Percentiles rank a stretch among this genome's conserved stretches.
Conservation (phyloP, 2,113 vertebrate species). For the Lucifuga dentata region DNA sequence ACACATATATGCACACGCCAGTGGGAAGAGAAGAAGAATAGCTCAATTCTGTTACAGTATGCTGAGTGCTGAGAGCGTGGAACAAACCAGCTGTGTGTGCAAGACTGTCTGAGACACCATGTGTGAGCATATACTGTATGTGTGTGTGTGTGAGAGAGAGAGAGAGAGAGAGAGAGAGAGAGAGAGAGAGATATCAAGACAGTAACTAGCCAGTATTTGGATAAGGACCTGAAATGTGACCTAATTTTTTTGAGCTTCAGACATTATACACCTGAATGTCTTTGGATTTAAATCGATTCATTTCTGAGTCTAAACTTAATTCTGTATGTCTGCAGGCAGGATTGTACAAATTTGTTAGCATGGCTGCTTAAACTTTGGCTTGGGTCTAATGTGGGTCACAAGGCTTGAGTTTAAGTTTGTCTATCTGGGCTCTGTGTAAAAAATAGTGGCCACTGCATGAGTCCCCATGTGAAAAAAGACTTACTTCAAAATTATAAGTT, state of each 20-base stretch:
- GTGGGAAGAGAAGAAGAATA: constrained; percentile 60
- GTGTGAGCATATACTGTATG: neutral
- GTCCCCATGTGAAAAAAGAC: too few relatives aligned
- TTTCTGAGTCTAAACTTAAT: constrained; percentile 3
- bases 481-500: neutral
- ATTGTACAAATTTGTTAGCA: neutral
- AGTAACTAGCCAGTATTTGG: neutral
- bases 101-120: neutral
- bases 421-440: neutral
- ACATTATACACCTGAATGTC: constrained; percentile 33
- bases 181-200: constrained; percentile 7
- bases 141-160: constrained; percentile 1
- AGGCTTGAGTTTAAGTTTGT: neutral
- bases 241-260: constrained; percentile 37
- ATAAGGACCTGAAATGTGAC: constrained; percentile 27
- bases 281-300: constrained; percentile 13
- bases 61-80: constrained; percentile 12
- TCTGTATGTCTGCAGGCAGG: constrained; percentile 8
- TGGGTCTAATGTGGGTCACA: constrained; percentile 10
- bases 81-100: constrained; percentile 69
- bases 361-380: constrained; percentile 2
- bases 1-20: constrained; percentile 11
- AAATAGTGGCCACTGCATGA: constrained; percentile 1
- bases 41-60: constrained; percentile 45
- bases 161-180: constrained; percentile 5